phyloP scores from a whole-genome alignment of 2,113 vertebrate species.

The Triplophysa dalaica region DNA sequence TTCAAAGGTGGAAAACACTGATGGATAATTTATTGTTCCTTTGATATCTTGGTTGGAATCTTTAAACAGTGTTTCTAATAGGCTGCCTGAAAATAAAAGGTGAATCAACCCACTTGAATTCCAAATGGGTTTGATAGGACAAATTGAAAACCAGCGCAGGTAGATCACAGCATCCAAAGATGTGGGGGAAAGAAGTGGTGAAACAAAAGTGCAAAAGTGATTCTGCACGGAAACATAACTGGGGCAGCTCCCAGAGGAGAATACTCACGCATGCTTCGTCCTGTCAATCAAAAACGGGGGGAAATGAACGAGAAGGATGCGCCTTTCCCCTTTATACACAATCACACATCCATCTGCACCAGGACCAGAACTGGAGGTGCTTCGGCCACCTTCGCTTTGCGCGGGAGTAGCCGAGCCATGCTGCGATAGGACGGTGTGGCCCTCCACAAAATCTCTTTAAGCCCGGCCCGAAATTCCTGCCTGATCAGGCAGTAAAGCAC shows the following conservation, averaged over 20 bases:
- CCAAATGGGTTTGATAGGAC: background rate
- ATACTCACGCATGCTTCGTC: slow-evolving; percentile 36
- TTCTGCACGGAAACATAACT: slow-evolving; percentile 51
- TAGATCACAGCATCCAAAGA: background rate
- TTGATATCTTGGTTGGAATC: slow-evolving; percentile 19
- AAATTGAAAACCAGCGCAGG: background rate
- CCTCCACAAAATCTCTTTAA: slow-evolving; percentile 73
- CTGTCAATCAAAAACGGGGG: slow-evolving; percentile 50
- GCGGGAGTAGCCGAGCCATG: slow-evolving; percentile 64
- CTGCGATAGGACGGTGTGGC: slow-evolving; percentile 68
- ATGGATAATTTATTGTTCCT: slow-evolving; percentile 43
- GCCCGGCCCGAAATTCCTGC: slow-evolving; percentile 74
- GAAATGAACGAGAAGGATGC: slow-evolving; percentile 21
- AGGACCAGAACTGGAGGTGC: slow-evolving; percentile 70
- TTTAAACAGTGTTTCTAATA: background rate
- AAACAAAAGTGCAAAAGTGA: slow-evolving; percentile 38
- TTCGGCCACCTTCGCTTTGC: slow-evolving; percentile 72
- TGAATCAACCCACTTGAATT: background rate
- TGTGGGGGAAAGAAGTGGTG: background rate
- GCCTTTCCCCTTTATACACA: background rate
- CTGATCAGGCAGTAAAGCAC: slow-evolving; percentile 80
- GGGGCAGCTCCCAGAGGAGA: slow-evolving; percentile 54
- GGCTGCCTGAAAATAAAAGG: background rate
- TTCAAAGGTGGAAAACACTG: slow-evolving; percentile 38
- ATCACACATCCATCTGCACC: slow-evolving; percentile 74